Percentiles rank a stretch among this genome's conserved stretches.
Conservation (phyloP, 2,113 vertebrate species). For the Tyto alba region DNA sequence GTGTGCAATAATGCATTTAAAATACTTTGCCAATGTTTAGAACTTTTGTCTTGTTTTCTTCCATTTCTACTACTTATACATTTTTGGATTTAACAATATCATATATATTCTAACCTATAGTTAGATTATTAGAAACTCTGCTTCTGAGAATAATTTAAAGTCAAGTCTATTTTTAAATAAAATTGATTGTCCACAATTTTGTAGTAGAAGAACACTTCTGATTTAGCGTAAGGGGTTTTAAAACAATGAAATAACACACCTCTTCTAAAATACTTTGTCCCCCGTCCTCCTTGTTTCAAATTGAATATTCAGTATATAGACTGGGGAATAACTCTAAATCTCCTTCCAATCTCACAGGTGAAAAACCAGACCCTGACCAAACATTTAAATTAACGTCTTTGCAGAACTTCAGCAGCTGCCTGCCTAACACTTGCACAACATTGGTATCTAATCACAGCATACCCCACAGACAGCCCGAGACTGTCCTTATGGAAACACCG, state of each 20-base stretch:
- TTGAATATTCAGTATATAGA: not conserved
- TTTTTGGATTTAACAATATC: not conserved
- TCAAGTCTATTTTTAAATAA: not conserved
- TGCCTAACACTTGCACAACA: constrained; percentile 85
- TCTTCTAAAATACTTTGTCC: not conserved
- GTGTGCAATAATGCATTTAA: not conserved
- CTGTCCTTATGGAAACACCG: constrained; percentile 93
- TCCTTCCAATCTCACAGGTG: constrained; percentile 75
- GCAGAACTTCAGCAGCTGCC: constrained; percentile 87
- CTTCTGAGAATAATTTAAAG: not conserved
- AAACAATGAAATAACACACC: not conserved
- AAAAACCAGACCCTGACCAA: constrained; percentile 97
- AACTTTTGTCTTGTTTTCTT: not conserved
- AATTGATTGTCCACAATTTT: not conserved
- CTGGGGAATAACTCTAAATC: not conserved
- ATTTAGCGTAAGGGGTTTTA: not conserved
- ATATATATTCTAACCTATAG: not conserved
- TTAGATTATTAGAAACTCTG: not conserved
- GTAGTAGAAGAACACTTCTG: not conserved
- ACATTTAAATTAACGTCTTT: constrained; percentile 94
- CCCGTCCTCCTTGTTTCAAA: not conserved
- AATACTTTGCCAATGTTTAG: not conserved
- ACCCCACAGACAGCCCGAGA: constrained; percentile 87
- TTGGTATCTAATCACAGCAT: constrained; percentile 84
- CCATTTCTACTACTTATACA: accelerated